A percentile compares a stretch with the other conserved stretches of the same genome.
phyloP scores from a whole-genome alignment of 2,888 invertebrate species.

The Bombylius discolor region DNA sequence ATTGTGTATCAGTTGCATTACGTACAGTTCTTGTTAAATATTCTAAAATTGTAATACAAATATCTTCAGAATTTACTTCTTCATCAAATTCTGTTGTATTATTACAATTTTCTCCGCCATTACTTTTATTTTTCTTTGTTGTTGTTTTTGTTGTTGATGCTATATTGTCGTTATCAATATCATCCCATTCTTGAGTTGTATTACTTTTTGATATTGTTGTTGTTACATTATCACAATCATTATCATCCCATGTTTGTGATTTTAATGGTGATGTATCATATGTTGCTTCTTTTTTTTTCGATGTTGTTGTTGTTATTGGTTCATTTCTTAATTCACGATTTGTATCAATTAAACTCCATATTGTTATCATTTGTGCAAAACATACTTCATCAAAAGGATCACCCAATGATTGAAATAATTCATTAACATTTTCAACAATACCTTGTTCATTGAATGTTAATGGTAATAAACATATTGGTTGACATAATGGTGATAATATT shows the following conservation, averaged over 20 bases:
- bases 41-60: conserved; percentile 22
- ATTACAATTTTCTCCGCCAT: conserved; percentile 18
- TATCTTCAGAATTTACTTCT: conserved; percentile 21
- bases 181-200: neutral
- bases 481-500: conserved; percentile 27
- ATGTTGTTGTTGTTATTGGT: neutral
- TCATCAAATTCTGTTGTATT: conserved; percentile 3
- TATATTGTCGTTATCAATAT: conserved; percentile 9
- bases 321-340: conserved; percentile 14
- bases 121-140: conserved; percentile 11
- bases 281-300: conserved; percentile 5
- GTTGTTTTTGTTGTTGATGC: too few relatives aligned
- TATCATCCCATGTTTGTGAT: conserved; percentile 12
- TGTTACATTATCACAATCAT: conserved; percentile 7
- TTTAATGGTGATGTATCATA: neutral
- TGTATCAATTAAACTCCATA: conserved; percentile 24
- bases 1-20: conserved; percentile 17
- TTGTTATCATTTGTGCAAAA: conserved; percentile 23
- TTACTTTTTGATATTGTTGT: neutral
- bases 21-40: conserved; percentile 21
- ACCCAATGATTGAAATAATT: conserved; percentile 25
- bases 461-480: conserved; percentile 26
- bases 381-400: conserved; percentile 29
- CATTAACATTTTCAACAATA: conserved; percentile 28
- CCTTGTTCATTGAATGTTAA: conserved; percentile 29